Conservation (phyloP, 1,140 invertebrate species). For the Drosophila kohkoa region DNA sequence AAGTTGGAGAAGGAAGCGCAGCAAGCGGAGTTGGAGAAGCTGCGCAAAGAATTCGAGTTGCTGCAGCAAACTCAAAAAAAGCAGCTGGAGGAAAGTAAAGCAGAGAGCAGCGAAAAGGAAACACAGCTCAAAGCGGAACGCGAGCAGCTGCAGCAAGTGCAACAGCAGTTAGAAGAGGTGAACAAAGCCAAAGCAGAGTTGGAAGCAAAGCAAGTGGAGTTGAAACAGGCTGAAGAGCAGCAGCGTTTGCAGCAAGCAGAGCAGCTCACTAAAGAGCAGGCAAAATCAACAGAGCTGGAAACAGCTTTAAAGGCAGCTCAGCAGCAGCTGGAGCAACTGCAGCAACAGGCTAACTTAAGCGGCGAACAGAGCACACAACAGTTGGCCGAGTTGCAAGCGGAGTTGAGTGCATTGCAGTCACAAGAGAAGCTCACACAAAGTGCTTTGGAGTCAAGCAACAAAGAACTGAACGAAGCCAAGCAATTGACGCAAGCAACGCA, state of each 20-base stretch:
- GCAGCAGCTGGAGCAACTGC: slow-evolving; percentile 57
- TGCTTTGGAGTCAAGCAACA: background rate
- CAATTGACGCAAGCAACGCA: slow-evolving; percentile 41
- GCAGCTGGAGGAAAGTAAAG: slow-evolving; percentile 7
- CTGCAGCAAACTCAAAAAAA: background rate
- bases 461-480: slow-evolving; percentile 24
- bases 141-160: slow-evolving; percentile 25
- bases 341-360: slow-evolving; percentile 35
- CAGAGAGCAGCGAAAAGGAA: slow-evolving; percentile 6
- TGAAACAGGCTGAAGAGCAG: slow-evolving; percentile 6
- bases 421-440: slow-evolving; percentile 19
- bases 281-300: slow-evolving; percentile 10
- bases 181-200: background rate
- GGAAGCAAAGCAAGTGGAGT: background rate
- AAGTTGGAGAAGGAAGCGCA: background rate
- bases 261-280: slow-evolving; percentile 5
- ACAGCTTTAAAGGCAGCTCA: slow-evolving; percentile 21
- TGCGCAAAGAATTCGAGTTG: slow-evolving; percentile 22
- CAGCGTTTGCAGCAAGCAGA: slow-evolving; percentile 13
- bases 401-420: slow-evolving; percentile 32
- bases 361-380: slow-evolving; percentile 42
- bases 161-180: slow-evolving; percentile 37
- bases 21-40: background rate
- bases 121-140: background rate
- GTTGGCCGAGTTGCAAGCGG: slow-evolving; percentile 46